These are phyloP conservation scores for Sinonovacula constricta DNA, from an alignment of 1,140 invertebrate genomes.

Conservation along the genomic window DNA sequence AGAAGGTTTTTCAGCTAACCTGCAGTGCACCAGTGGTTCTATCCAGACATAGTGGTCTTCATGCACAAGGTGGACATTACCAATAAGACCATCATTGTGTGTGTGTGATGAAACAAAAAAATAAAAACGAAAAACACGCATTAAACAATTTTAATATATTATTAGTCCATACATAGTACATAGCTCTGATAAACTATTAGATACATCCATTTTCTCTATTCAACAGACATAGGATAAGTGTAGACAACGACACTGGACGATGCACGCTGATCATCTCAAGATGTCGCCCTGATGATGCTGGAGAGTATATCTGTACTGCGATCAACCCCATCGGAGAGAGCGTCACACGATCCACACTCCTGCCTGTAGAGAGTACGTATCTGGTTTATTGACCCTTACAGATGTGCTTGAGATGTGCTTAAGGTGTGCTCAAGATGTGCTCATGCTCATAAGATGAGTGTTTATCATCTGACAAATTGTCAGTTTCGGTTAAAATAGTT, in stretches of 20 bases:
- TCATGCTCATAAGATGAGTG: too few relatives aligned
- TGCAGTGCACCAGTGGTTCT: too few relatives aligned
- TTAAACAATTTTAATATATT: neutral
- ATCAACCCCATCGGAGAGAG: constrained; percentile 80
- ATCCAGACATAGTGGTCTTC: too few relatives aligned
- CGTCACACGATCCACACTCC: constrained; percentile 72
- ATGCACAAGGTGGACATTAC: too few relatives aligned
- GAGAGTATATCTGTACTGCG: constrained; percentile 95
- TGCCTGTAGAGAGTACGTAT: constrained; percentile 69
- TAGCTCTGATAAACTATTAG: neutral
- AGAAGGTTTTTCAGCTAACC: too few relatives aligned
- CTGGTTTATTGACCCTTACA: too few relatives aligned
- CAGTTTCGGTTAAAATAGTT: too few relatives aligned
- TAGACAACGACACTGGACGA: constrained; percentile 80
- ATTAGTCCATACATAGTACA: neutral
- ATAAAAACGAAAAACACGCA: neutral
- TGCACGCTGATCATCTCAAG: constrained; percentile 93
- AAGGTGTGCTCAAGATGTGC: too few relatives aligned
- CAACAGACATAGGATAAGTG: constrained; percentile 70
- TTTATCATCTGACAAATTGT: too few relatives aligned
- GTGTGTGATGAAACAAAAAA: too few relatives aligned
- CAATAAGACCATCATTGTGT: too few relatives aligned
- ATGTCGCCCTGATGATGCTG: constrained; percentile 95
- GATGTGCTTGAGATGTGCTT: too few relatives aligned
- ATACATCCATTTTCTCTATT: constrained; percentile 38